Evolutionary conservation across 37 sponge, comb jelly and placozoan species (phyloP).

Genomic region (Tethya wilhelma): DNA sequence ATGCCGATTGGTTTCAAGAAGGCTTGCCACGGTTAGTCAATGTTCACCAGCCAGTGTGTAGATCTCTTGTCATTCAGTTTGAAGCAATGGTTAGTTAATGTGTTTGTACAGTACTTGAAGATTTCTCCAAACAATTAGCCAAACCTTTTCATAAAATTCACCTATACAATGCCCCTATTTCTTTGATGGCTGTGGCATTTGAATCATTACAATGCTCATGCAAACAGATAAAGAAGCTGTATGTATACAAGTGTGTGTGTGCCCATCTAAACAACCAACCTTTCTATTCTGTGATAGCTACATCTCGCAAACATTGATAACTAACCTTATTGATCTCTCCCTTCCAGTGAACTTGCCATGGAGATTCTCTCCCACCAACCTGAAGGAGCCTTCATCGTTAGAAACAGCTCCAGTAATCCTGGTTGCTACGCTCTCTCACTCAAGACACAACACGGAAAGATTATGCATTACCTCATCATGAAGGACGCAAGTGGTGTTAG

Average conservation of each 20-base stretch:
- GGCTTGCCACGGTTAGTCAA: conserved; percentile 45
- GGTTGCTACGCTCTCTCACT: conserved; percentile 60
- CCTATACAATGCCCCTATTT: too few relatives aligned
- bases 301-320: background rate
- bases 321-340: background rate
- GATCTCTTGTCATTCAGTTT: background rate
- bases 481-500: background rate
- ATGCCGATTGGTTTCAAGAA: conserved; percentile 67
- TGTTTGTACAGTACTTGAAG: too few relatives aligned
- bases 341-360: conserved; percentile 53
- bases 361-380: conserved; percentile 52
- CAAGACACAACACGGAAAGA: conserved; percentile 27
- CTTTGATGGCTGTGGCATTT: too few relatives aligned
- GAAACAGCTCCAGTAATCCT: conserved; percentile 47
- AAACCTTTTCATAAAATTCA: too few relatives aligned
- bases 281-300: background rate
- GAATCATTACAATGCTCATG: too few relatives aligned
- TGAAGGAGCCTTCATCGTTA: conserved; percentile 56
- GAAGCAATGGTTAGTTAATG: conserved; percentile 6
- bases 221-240: too few relatives aligned
- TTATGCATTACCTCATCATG: conserved; percentile 59
- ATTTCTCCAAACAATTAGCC: too few relatives aligned
- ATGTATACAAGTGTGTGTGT: conserved; percentile 8
- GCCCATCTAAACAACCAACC: background rate
- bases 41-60: background rate